Evolutionary conservation across 2,113 vertebrate genomes (phyloP).

Genomic region (Varanus komodoensis): DNA sequence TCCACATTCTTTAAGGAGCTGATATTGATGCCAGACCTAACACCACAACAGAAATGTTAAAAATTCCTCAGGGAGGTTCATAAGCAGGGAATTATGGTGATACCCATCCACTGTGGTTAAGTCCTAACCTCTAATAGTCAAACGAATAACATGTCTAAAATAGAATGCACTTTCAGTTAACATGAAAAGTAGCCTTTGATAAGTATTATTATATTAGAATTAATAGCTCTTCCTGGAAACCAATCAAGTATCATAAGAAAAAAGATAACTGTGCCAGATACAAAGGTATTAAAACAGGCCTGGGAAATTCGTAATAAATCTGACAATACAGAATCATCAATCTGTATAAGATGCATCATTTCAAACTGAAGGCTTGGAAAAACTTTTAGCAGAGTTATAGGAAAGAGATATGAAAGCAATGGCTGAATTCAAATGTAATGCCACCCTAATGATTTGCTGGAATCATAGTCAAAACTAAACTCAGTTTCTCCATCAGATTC

Average conservation of each 20-base stretch:
- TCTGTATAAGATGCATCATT: neutral
- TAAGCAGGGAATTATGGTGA: neutral
- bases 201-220: neutral
- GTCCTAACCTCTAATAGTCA: neutral
- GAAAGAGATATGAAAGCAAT: neutral
- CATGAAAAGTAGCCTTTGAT: neutral
- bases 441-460: neutral
- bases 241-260: neutral
- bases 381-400: neutral
- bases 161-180: neutral
- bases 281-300: neutral
- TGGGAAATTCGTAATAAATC: neutral
- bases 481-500: too few species aligned
- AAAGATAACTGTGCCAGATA: neutral
- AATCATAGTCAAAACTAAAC: too few species aligned
- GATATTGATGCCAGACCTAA: neutral
- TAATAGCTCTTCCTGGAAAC: neutral
- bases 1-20: neutral
- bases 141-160: neutral
- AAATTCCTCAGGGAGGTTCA: neutral
- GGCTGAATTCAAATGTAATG: neutral
- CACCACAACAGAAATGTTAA: neutral
- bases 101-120: neutral
- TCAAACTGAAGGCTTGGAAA: neutral
- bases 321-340: neutral